Percentiles rank a stretch among this genome's conserved stretches.
Evolutionary conservation across 2,113 vertebrate genomes (phyloP).

Genomic region (Pluvianellus socialis): DNA sequence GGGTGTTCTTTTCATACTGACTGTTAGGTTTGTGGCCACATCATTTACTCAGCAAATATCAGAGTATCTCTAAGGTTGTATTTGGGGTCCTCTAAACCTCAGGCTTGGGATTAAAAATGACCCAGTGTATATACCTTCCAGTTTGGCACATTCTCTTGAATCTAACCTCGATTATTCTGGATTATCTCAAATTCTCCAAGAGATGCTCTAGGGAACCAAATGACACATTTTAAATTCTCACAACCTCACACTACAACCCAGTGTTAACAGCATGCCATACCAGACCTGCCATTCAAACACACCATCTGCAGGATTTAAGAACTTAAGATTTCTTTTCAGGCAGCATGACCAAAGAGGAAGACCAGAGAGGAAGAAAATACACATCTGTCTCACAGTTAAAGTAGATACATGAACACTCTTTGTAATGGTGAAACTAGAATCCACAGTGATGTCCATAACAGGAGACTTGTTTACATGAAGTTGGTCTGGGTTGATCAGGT

Average conservation of each 20-base stretch:
- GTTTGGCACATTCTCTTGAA: no score
- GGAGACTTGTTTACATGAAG: not conserved
- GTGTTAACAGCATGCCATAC: accelerated
- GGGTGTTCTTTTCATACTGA: not conserved
- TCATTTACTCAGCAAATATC: not conserved
- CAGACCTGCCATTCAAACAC: not conserved
- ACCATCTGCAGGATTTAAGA: not conserved
- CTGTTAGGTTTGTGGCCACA: not conserved
- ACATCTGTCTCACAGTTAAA: not conserved
- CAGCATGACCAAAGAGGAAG: not conserved
- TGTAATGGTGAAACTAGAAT: not conserved
- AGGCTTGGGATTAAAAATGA: not conserved
- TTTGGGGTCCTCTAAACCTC: not conserved
- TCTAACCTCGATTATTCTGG: not conserved
- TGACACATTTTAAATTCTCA: not conserved
- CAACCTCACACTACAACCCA: not conserved
- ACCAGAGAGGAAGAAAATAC: not conserved
- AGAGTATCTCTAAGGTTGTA: not conserved
- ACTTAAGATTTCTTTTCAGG: not conserved
- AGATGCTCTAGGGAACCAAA: not conserved
- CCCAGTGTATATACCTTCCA: not conserved
- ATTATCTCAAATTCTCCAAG: not conserved
- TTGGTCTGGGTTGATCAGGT: not conserved
- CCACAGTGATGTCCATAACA: not conserved
- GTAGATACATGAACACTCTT: not conserved